phyloP scores from a whole-genome alignment of 2,888 invertebrate genomes.

The Philereme vetulata region DNA sequence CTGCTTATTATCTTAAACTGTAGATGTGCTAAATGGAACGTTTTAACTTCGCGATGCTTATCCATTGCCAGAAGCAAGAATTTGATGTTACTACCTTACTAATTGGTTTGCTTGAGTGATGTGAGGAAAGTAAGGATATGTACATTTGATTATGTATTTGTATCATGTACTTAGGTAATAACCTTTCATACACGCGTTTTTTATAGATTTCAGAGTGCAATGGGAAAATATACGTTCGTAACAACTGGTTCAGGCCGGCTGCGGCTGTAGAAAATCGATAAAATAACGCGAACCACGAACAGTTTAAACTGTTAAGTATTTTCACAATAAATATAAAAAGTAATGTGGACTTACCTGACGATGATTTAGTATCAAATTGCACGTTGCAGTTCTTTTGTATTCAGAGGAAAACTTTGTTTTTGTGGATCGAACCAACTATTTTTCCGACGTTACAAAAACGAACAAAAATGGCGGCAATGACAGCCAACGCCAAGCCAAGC shows the following conservation, averaged over 20 bases:
- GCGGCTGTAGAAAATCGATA: slow-evolving; percentile 18
- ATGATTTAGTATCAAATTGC: slow-evolving; percentile 2
- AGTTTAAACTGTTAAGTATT: background rate
- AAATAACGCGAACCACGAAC: background rate
- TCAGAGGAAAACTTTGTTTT: slow-evolving; percentile 4
- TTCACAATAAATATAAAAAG: background rate
- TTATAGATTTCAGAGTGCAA: background rate
- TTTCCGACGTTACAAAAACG: slow-evolving; percentile 19
- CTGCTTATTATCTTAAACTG: too few relatives aligned
- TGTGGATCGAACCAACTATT: background rate
- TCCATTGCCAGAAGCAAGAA: too few relatives aligned
- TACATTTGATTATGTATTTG: too few relatives aligned
- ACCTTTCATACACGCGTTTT: background rate
- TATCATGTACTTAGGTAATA: background rate
- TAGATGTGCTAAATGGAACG: too few relatives aligned
- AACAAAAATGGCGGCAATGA: slow-evolving; percentile 59
- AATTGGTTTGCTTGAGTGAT: too few relatives aligned
- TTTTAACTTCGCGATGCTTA: too few relatives aligned
- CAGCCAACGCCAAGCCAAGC: background rate
- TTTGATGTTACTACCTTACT: too few relatives aligned
- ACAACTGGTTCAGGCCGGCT: slow-evolving; percentile 11
- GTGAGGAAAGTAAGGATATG: background rate
- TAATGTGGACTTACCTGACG: slow-evolving; percentile 19
- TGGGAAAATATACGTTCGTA: background rate
- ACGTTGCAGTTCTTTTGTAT: background rate